Base-by-base conservation (phyloP, 2,888 invertebrate genomes). In the Dysmachus trigonus region DNA sequence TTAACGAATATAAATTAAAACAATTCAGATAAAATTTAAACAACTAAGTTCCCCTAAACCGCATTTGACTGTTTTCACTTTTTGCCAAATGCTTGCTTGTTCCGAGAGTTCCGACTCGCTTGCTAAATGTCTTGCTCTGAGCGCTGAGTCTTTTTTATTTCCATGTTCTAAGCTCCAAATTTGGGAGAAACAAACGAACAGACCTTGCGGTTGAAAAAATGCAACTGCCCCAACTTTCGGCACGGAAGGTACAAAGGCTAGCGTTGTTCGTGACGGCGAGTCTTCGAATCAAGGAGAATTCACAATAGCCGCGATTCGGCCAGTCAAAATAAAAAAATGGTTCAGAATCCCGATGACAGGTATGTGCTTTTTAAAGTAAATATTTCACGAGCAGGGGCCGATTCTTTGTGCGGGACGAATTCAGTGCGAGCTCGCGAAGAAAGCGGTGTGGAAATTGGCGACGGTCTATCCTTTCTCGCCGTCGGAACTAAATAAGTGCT, bases 281-380 rank as follows among this genome's bases (percentile, higher is more conserved):
- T 47, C 47, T 15, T 18, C 6, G 18, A 62, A 62, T 10, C 22
- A 27, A 10, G 22, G 10, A n/a, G 22, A 27, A 62, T 62, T 62
- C 62, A 62, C 62, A 62, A 62, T 62, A 62, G 62, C 10, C 10
- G 0, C 62, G 13, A 13, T 62, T 3, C 15, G 18, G 30, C 10
- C 15, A 33, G 30, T 62, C 62, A 83, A 82, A 82, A 85, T 51
- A 79, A 73, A 86, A 86, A 87, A 85, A 87, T 87, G 87, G 85
- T 87, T 85, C 87, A 83, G 87, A 85, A 83, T 76, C 76, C 85
- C 79, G 87, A 87, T 87, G 87, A 87, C 87, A 85, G 87, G 87
- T 87, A 77, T 35, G 85, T 82, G 51, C 27, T 72, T 33, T 85
- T 82, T 72, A 73, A 35, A 53, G 35, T 85, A 53, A 31, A 41